Base-by-base conservation (phyloP, 2,113 vertebrate genomes). In the Ardeotis arabs region DNA sequence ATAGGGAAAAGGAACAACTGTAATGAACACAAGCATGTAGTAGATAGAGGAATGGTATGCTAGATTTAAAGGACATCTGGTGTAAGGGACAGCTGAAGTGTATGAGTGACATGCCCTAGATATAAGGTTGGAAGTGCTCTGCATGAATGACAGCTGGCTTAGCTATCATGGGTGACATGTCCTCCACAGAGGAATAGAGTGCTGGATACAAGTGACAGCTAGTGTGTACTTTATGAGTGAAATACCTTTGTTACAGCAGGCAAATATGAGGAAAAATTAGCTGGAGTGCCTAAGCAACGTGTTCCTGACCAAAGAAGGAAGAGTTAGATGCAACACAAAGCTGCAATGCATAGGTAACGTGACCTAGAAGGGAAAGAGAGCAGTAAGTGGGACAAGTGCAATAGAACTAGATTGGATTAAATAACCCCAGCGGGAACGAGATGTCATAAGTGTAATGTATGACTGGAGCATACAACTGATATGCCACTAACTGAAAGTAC, bases 131-230 rank as follows among this genome's bases (percentile, higher is more conserved):
- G 89, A 96, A 96, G 80, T 80, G 73, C 64, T 91, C 75, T 80
- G 62, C 33, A 63, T 97, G 96, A 97, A 66, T 97, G 97, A 97
- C 96, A 97, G 96, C 93, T 95, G 92, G 95, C 92, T 97, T 92
- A 95, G 92, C 95, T 96, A 96, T 96, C 88, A 87, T 85, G 92
- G 93, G 72, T 96, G 97, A 97, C 93, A 96, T 83, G 82, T 92
- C 87, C 88, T 97, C 97, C 96, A 85, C 74, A 85, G 96, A 97
- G 96, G 82, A 94, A 96, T 92, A 92, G 80, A 96, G 87, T 87
- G 87, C 67, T 78, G 93, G 88, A 90, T 96, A 90, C 93, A 93
- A 96, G 83, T 96, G 95, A 97, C 96, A 97, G 93, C 77, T 92
- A 96, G 58, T 89, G 55, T 96, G 95, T 93, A 81, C 50, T 90